Conservation (phyloP, 1,140 invertebrate genomes). For the Hycleus phaleratus region DNA sequence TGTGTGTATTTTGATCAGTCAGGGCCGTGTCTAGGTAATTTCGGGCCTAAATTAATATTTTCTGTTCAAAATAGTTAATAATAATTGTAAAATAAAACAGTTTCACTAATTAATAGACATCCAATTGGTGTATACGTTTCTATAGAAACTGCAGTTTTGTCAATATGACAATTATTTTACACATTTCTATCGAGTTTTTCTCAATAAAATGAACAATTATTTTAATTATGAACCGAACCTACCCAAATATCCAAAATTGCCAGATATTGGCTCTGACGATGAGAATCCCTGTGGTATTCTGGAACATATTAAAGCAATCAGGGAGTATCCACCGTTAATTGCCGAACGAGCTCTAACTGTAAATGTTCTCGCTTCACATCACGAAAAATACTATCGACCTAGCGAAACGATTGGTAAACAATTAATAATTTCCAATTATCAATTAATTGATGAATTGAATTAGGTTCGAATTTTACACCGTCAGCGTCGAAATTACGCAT, state of each 20-base stretch:
- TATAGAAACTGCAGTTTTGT: neutral
- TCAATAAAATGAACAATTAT: constrained; percentile 14
- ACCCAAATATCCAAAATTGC: constrained; percentile 4
- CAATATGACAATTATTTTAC: constrained; percentile 1
- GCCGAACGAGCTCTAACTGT: constrained; percentile 49
- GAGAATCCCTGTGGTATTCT: constrained; percentile 29
- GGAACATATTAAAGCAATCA: constrained; percentile 36
- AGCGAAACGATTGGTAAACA: constrained; percentile 54
- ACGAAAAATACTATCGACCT: constrained; percentile 50
- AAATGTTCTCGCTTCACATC: constrained; percentile 49
- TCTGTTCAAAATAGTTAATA: too few species aligned
- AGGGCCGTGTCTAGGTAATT: too few species aligned
- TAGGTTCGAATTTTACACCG: constrained; percentile 47
- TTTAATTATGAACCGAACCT: neutral
- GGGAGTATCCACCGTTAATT: constrained; percentile 48
- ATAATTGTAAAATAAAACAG: too few species aligned
- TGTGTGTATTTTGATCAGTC: too few species aligned
- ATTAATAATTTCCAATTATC: neutral
- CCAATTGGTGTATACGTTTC: neutral
- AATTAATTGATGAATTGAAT: constrained; percentile 1
- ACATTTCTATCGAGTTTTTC: neutral
- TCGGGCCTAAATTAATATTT: too few species aligned
- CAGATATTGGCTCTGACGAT: constrained; percentile 38
- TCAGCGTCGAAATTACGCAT: constrained; percentile 45
- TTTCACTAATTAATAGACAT: too few species aligned